Evolutionary conservation across 2,113 vertebrate genomes (phyloP), one percentile per base, ranked within the genome.

Genomic region (Lutjanus erythropterus): DNA sequence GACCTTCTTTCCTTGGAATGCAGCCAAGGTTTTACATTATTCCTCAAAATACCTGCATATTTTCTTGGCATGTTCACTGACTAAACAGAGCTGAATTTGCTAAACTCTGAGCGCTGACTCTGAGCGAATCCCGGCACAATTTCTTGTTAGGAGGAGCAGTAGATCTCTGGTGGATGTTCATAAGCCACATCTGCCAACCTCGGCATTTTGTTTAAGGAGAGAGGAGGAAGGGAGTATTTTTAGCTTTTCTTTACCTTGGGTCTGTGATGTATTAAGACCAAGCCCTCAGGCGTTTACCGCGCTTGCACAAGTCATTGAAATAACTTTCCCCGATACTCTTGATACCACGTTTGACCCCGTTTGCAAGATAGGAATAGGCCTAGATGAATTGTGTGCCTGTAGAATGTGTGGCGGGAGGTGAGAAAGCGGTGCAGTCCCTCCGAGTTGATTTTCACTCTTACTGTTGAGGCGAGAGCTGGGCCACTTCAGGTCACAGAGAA

Each of bases 301-400:
- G 25, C 68, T 52, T 42, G 78, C 77, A 75, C 83, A n/a, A 91
- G 93, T 92, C 90, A 92, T 87, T 93, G 89, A 90, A 94, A 95
- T 92, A 93, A 92, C 90, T 93, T 94, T 93, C 86, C 81, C 53
- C 27, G 47, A 90, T 91, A 73, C 92, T 93, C 94, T 71, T 72
- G 91, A 89, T 90, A 89, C 77, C 66, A 21, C 46, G 75, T 88
- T 91, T 93, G 91, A 92, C 92, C 92, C 79, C 88, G 37, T 93
- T 95, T 90, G 91, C 12, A 67, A 78, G 81, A 77, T 80, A 74
- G 78, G 80, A 87, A 85, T 70, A 81, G 81, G 73, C 61, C 31
- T 37, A 31, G 89, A 93, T 90, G 80, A 88, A 90, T 90, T 80
- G 89, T 78, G 83, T 29, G 83, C 66, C 52, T 42, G 66, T 42